Evolutionary conservation across 2,113 vertebrate species (phyloP).

Genomic region (Probosciger aterrimus): DNA sequence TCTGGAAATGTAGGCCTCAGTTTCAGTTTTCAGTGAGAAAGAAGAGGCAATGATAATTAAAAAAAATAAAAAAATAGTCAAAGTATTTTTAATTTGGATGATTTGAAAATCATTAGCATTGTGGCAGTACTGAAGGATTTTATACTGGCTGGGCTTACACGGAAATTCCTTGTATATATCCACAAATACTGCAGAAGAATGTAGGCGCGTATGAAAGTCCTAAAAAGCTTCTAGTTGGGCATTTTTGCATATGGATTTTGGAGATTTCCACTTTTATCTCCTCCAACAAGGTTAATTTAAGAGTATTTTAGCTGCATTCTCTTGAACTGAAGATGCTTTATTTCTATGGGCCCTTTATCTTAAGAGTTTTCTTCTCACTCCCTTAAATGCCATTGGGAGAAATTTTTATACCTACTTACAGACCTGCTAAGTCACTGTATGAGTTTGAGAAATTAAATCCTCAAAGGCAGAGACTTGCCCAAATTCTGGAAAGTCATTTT

Average conservation of each 20-base stretch:
- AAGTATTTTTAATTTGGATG: not conserved
- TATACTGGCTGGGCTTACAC: not conserved
- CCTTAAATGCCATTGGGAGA: not conserved
- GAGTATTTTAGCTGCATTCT: not conserved
- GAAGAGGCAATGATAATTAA: not conserved
- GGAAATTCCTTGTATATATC: not conserved
- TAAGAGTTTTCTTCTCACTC: not conserved
- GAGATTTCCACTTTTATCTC: not conserved
- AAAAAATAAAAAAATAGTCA: not conserved
- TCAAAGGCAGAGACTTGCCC: not conserved
- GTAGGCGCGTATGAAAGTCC: not conserved
- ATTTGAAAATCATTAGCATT: not conserved
- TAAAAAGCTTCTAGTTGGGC: not conserved
- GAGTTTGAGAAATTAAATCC: not conserved
- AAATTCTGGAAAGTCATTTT: not conserved
- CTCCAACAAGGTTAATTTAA: not conserved
- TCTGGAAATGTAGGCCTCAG: not conserved
- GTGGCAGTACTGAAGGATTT: not conserved
- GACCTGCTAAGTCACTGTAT: not conserved
- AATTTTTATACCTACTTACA: not conserved
- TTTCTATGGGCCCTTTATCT: not conserved
- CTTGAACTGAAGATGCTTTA: not conserved
- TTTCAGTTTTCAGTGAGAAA: not conserved
- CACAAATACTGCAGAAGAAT: not conserved
- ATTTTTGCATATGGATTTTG: not conserved